These are phyloP conservation scores for Phortica okadai DNA, from an alignment of 2,888 invertebrate genomes.

Conservation along the genomic window DNA sequence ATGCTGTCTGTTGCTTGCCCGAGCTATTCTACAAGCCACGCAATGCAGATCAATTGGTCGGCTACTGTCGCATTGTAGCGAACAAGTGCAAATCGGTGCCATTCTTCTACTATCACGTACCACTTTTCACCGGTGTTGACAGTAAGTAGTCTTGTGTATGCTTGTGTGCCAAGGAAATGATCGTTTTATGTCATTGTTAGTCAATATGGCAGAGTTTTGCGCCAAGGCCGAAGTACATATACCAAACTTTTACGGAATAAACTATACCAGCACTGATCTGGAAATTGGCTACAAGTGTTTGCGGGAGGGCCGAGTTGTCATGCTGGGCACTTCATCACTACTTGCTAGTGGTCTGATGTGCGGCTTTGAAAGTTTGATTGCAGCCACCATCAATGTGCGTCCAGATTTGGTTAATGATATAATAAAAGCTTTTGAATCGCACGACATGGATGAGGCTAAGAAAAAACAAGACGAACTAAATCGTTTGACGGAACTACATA, in stretches of 20 bases:
- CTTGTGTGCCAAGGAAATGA: not conserved
- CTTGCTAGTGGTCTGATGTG: slow-evolving; percentile 82
- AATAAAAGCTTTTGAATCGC: slow-evolving; percentile 76
- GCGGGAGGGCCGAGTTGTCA: slow-evolving; percentile 78
- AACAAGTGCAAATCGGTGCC: slow-evolving; percentile 86
- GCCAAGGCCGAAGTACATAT: slow-evolving; percentile 80
- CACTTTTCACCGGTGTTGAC: slow-evolving; percentile 83
- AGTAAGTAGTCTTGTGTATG: slow-evolving; percentile 78
- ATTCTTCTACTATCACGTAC: slow-evolving; percentile 90
- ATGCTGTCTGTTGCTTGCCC: slow-evolving; percentile 85
- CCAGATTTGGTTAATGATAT: slow-evolving; percentile 80
- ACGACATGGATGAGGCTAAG: slow-evolving; percentile 42
- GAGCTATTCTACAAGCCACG: slow-evolving; percentile 87
- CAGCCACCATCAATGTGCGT: slow-evolving; percentile 83
- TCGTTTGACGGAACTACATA: slow-evolving; percentile 48
- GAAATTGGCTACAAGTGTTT: slow-evolving; percentile 82
- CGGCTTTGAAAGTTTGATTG: slow-evolving; percentile 85
- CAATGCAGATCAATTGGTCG: slow-evolving; percentile 79
- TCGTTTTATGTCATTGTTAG: slow-evolving; percentile 75
- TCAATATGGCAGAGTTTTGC: slow-evolving; percentile 85
- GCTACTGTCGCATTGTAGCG: slow-evolving; percentile 82
- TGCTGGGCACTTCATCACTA: slow-evolving; percentile 82
- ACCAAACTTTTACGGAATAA: slow-evolving; percentile 88
- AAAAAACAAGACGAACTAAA: slow-evolving; percentile 48
- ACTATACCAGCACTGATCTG: slow-evolving; percentile 86